phyloP scores from a whole-genome alignment of 1,140 invertebrate genomes.

The Chironomus tepperi region DNA sequence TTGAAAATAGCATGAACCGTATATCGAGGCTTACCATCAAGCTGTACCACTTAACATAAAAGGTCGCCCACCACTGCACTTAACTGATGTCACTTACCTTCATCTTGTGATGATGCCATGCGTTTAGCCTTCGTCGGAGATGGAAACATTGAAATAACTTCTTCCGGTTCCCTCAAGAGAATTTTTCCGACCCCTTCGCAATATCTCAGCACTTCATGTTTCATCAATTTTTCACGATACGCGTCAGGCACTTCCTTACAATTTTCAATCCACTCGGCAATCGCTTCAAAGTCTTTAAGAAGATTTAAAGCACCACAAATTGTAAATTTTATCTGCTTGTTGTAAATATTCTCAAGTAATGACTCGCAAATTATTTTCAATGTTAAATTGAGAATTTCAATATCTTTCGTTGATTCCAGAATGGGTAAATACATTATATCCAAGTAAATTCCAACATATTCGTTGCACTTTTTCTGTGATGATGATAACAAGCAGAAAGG shows the following conservation, averaged over 20 bases:
- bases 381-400: conserved; percentile 62
- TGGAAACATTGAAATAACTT: conserved; percentile 40
- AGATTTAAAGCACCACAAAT: conserved; percentile 48
- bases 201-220: conserved; percentile 63
- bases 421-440: conserved; percentile 66
- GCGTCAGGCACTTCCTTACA: conserved; percentile 47
- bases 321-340: conserved; percentile 64
- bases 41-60: too few species aligned
- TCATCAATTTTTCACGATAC: conserved; percentile 55
- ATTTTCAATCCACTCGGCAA: conserved; percentile 57
- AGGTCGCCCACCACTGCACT: background rate
- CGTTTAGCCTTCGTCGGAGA: background rate
- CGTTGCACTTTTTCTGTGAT: conserved; percentile 30
- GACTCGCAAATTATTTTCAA: conserved; percentile 72
- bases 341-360: conserved; percentile 75
- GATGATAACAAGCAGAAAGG: background rate
- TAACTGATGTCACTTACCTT: conserved; percentile 27
- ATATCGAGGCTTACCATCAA: too few species aligned
- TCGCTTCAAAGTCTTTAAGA: conserved; percentile 63
- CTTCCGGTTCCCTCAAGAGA: conserved; percentile 62
- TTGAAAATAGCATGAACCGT: too few species aligned
- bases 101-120: conserved; percentile 25
- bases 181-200: conserved; percentile 73
- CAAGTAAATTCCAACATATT: conserved; percentile 37
- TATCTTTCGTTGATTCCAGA: conserved; percentile 59